Base-by-base conservation (phyloP, 2,113 vertebrate genomes). In the Lasiurus borealis region DNA sequence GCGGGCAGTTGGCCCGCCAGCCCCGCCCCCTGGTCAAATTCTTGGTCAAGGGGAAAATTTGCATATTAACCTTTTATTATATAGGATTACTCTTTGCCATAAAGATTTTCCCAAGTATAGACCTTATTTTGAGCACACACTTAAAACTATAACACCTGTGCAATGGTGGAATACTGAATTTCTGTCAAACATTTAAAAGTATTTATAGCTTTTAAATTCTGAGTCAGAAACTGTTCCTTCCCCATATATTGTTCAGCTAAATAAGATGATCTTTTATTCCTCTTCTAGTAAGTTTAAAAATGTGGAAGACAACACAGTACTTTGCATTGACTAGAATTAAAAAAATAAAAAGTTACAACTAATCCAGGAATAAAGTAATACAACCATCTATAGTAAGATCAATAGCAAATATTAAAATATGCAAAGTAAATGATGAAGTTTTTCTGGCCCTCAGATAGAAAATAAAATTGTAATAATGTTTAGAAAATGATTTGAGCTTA, bases 121-220 rank as follows among this genome's bases (percentile, higher is more conserved):
- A 57, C 31, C 77, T 83, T 73, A 69, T 46, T 96, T 68, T 93
- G 50, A 94, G 93, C 2, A 94, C 14, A 52, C 5, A 69, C 2
- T 75, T 82, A 89, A 91, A 94, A 83, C 6, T 59, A 57, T 80
- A 84, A 80, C 80, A 44, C 19, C 46, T 89, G 16, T 90, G 83
- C 62, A 88, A 50, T 80, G 64, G 11, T 80, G 57, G 54, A 36
- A 80, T 75, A 80, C 46, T 96, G 12, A 90, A 88, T 88, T 93
- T 88, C 72, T 84, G 86, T 46, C 83, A 69, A 92, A 13, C 29
- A 88, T 88, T 88, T 84, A 71, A 89, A 96, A 86, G 16, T 81
- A 57, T 82, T 31, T 46, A 7, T 85, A 72, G 23, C 66, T 94
- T 90, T 87, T 15, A 77, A 66, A 69, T 69, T 88, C 29, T 93